Evolutionary conservation across 2,888 invertebrate genomes (phyloP), one percentile per base, ranked within the genome.

Genomic region (Acrocyrtus sp.): DNA sequence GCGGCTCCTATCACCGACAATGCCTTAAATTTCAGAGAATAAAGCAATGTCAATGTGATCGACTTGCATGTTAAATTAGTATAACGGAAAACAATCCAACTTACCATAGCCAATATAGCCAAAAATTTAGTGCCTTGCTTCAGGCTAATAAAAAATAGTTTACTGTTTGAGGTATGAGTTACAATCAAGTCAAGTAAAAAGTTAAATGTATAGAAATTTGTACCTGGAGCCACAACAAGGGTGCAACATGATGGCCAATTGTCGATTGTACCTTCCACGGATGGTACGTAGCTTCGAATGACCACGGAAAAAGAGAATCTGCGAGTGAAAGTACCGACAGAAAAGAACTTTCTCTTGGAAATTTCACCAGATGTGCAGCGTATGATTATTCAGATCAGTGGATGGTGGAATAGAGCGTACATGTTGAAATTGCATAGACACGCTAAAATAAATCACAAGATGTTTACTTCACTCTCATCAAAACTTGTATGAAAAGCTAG

Each of bases 41-140:
- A 29, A 26, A 58, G 41, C 1, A 19, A 67, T 15, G 24, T 6
- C 12, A 54, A 54, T 47, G 6, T 47, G 47, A 47, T 15, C 12
- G n/a, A 47, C 5, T 47, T 47, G 47, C 12, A 12, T 17, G 4
- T 27, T 53, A 29, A 47, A 47, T 50, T 17, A 53, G 3, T 29
- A 53, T 6, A 51, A 12, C 2, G 19, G 8, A 2, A 53, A 17
- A 29, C 26, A 26, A 27, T 45, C 8, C 19, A 24, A 6, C 34
- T 58, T 74, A 74, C 74, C 74, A 74, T 74, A 47, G 69, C 58
- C 12, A 74, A 26, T 41, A 74, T 70, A 48, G 74, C 74, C 56
- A 74, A 27, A 41, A 74, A 74, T 22, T 74, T 69, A 19, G 74
- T 70, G 41, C 74, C 74, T 34, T 74, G 74, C 50, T 74, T 69